Evolutionary conservation across 1,140 invertebrate genomes (phyloP).

Genomic region (Drosophila repleta): DNA sequence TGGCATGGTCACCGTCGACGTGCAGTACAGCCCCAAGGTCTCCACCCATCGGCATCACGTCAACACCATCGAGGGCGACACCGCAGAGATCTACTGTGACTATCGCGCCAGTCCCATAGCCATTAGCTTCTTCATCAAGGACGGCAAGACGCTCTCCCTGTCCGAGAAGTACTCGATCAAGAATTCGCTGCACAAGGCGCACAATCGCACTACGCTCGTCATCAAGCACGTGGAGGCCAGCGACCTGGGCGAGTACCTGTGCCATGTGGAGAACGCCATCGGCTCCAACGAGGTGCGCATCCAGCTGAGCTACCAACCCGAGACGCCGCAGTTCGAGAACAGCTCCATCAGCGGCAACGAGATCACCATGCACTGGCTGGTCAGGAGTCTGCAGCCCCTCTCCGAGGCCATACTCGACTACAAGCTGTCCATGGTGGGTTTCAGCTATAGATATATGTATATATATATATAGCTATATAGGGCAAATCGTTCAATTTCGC

Average conservation of each 20-base stretch:
- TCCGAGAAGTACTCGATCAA: constrained; percentile 67
- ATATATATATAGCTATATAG: too few relatives aligned
- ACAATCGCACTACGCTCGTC: constrained; percentile 70
- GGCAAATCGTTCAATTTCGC: constrained; percentile 3
- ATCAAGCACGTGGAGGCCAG: constrained; percentile 55
- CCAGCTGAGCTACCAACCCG: constrained; percentile 67
- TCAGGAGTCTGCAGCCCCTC: constrained; percentile 72
- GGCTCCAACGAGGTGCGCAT: constrained; percentile 62
- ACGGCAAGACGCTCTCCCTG: constrained; percentile 48
- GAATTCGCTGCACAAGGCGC: constrained; percentile 60
- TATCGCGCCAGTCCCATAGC: constrained; percentile 74
- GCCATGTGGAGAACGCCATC: constrained; percentile 71
- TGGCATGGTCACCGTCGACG: constrained; percentile 68
- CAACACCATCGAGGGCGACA: constrained; percentile 57
- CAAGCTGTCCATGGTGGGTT: constrained; percentile 66
- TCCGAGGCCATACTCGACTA: constrained; percentile 78
- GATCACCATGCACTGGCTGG: constrained; percentile 77
- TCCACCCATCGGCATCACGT: constrained; percentile 77
- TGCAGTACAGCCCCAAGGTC: constrained; percentile 73
- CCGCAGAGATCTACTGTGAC: constrained; percentile 76
- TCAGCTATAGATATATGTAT: too few relatives aligned
- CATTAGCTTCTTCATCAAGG: constrained; percentile 64
- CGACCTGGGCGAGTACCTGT: constrained; percentile 76
- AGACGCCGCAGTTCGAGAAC: constrained; percentile 74
- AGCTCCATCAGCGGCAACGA: constrained; percentile 59